These are phyloP conservation scores for Saccostrea cuccullata DNA, from an alignment of 1,140 invertebrate genomes.

Conservation along the genomic window DNA sequence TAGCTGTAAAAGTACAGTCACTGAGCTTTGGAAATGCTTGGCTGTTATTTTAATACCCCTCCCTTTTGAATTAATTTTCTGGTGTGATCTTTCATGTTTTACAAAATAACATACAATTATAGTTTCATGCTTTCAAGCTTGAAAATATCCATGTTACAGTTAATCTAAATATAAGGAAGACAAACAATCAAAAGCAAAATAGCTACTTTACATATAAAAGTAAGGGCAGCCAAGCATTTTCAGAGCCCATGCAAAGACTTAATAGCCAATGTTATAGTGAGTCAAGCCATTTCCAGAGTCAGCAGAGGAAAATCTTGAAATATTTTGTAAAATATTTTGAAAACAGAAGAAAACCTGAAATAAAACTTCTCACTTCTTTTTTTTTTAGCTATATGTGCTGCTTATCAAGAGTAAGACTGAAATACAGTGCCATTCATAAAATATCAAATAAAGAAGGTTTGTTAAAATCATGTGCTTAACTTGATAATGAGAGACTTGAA, in stretches of 20 bases:
- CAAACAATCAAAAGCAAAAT: neutral
- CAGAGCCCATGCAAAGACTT: neutral
- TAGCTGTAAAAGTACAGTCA: no score
- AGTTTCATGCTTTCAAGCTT: neutral
- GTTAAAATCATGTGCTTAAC: constrained; percentile 24
- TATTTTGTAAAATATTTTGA: neutral
- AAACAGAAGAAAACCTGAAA: constrained; percentile 22
- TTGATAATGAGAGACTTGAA: constrained; percentile 19
- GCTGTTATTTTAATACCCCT: neutral
- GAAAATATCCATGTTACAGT: neutral
- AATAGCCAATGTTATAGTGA: no score
- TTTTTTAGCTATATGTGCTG: neutral
- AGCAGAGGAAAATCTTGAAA: no score
- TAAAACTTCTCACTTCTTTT: neutral
- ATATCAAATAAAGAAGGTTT: constrained; percentile 6
- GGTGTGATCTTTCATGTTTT: neutral
- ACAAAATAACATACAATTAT: neutral
- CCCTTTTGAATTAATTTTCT: neutral
- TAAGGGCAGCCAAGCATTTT: neutral
- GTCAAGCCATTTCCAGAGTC: no score
- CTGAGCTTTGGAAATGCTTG: neutral
- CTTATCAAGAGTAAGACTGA: neutral
- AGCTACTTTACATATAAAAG: no score
- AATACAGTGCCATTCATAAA: constrained; percentile 32
- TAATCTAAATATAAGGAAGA: neutral